Evolutionary conservation across 2,113 vertebrate genomes (phyloP).

Genomic region (Pteruthius melanotis): DNA sequence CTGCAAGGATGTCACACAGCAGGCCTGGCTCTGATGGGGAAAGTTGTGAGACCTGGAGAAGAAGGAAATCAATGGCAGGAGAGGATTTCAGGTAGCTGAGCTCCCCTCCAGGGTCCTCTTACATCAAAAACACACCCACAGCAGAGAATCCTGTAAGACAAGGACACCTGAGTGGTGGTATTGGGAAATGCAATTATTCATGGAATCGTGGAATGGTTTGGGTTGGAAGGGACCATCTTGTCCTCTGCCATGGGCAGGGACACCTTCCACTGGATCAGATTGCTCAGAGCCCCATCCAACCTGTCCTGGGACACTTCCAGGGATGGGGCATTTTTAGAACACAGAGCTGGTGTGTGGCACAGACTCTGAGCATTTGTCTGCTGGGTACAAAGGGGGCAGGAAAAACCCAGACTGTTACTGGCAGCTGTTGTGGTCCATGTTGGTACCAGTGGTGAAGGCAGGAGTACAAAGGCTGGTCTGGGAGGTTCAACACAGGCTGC

Average conservation of each 20-base stretch:
- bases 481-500: neutral
- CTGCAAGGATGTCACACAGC: neutral
- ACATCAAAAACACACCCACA: neutral
- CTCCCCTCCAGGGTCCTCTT: neutral
- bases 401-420: neutral
- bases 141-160: neutral
- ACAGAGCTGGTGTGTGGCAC: neutral
- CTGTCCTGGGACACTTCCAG: neutral
- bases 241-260: neutral
- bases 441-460: neutral
- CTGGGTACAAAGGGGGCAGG: neutral
- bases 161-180: neutral
- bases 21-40: neutral
- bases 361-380: neutral
- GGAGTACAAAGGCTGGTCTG: neutral
- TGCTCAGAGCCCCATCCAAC: neutral
- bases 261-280: too few relatives aligned
- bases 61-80: neutral
- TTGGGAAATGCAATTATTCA: neutral
- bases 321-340: neutral
- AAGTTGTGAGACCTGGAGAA: neutral
- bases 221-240: neutral
- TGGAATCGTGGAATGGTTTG: neutral
- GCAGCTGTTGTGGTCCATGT: neutral
- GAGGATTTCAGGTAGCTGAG: neutral